These are phyloP conservation scores for Uromys caudimaculatus DNA, from an alignment of 2,797 vertebrate species.

Conservation along the genomic window DNA sequence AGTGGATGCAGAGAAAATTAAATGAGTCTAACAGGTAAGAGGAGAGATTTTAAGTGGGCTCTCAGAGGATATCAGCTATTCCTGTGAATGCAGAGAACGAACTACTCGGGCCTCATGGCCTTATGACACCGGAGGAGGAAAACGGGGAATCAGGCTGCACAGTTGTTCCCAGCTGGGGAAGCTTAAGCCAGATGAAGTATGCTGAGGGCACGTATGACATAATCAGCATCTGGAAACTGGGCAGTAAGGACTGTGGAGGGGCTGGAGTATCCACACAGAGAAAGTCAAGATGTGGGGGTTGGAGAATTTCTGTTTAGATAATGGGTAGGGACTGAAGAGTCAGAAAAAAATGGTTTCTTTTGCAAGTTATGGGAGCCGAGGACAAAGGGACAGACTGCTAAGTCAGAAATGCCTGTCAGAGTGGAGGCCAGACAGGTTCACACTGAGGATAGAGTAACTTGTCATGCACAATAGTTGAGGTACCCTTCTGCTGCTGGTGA, in stretches of 20 bases:
- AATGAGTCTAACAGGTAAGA: conserved; percentile 67
- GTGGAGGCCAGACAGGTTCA: neutral
- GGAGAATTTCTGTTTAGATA: neutral
- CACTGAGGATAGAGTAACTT: neutral
- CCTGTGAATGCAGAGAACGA: neutral
- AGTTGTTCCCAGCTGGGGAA: neutral
- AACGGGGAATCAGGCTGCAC: neutral
- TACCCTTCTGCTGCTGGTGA: neutral
- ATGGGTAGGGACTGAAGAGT: neutral
- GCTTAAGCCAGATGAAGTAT: neutral
- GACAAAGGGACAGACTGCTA: neutral
- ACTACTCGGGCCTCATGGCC: neutral
- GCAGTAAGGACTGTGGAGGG: too few relatives aligned
- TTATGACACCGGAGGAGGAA: neutral
- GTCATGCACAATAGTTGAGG: too few relatives aligned
- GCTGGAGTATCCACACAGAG: neutral
- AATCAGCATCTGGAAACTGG: too few relatives aligned
- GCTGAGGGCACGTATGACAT: too few relatives aligned
- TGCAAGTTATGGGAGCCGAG: neutral
- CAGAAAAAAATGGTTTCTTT: neutral
- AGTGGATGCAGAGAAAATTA: conserved; percentile 59
- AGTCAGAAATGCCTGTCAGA: neutral
- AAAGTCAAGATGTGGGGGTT: too few relatives aligned
- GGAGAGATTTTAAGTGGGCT: conserved; percentile 61
- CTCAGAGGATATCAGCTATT: conserved; percentile 29